A percentile compares a stretch with the other conserved stretches of the same genome.
Evolutionary conservation across 2,113 vertebrate genomes (phyloP).

Genomic region (Terrapene triunguis): DNA sequence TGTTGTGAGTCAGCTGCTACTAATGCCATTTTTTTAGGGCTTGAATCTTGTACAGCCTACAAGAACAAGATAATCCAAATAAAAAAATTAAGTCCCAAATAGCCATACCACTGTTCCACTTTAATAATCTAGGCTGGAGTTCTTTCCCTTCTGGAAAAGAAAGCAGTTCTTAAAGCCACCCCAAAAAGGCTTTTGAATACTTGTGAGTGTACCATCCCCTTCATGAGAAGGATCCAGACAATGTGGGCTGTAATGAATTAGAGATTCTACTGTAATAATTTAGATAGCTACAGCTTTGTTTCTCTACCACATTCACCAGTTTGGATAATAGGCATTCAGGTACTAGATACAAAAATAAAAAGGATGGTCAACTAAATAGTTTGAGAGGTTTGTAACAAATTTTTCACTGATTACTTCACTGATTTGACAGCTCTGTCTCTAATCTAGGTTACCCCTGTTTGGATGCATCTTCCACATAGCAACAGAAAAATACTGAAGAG

Average conservation of each 20-base stretch:
- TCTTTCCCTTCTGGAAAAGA: too few species aligned
- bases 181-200: neutral
- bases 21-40: slow-evolving; percentile 74
- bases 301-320: neutral
- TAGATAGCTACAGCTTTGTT: neutral
- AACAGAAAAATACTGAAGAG: neutral
- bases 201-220: neutral
- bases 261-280: neutral
- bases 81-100: neutral
- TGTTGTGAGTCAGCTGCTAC: slow-evolving; percentile 69
- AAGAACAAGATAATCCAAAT: neutral
- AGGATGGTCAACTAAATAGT: neutral
- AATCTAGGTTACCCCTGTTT: neutral
- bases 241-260: neutral
- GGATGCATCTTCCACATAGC: neutral
- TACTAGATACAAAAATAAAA: rapidly evolving
- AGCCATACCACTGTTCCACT: neutral
- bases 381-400: neutral
- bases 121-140: neutral
- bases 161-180: neutral
- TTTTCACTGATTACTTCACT: neutral
- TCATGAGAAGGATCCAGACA: neutral
- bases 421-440: neutral
- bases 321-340: neutral
- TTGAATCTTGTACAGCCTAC: slow-evolving; percentile 44